Evolutionary conservation across 1,140 invertebrate species (phyloP).

Genomic region (Glossosoma conforme): DNA sequence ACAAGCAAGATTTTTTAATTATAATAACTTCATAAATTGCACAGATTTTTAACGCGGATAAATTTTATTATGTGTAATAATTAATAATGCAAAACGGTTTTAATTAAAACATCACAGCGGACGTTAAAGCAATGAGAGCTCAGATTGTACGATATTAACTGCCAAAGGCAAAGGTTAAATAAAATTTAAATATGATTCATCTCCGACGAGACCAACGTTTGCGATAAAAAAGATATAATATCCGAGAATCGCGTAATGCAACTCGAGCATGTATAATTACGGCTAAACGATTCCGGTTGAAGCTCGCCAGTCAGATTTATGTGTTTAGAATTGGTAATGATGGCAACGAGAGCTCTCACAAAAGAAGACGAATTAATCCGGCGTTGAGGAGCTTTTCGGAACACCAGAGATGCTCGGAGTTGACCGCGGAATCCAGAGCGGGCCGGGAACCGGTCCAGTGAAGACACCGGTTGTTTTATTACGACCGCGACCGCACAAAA

Average conservation of each 20-base stretch:
- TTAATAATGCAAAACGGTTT: too few relatives aligned
- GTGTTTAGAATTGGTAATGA: constrained; percentile 12
- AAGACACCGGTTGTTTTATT: constrained; percentile 12
- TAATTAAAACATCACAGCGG: too few relatives aligned
- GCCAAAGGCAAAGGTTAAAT: background rate
- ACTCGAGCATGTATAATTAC: constrained; percentile 14
- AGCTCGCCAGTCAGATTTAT: constrained; percentile 11
- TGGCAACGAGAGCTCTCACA: constrained; percentile 10
- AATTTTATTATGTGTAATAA: too few relatives aligned
- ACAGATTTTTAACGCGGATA: too few relatives aligned
- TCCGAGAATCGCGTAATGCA: constrained; percentile 16
- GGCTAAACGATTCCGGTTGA: background rate
- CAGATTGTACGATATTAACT: too few relatives aligned
- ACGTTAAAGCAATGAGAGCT: too few relatives aligned
- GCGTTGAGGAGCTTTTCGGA: constrained; percentile 18
- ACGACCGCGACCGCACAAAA: constrained; percentile 22
- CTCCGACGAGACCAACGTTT: background rate
- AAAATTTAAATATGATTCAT: background rate
- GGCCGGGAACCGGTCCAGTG: constrained; percentile 4
- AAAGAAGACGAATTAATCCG: constrained; percentile 20
- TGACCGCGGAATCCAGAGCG: background rate
- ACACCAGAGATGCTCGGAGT: background rate
- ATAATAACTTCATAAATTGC: too few relatives aligned
- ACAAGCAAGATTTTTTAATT: too few relatives aligned
- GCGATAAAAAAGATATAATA: constrained; percentile 3